Conservation (phyloP, 2,113 vertebrate genomes). For the Rana temporaria region DNA sequence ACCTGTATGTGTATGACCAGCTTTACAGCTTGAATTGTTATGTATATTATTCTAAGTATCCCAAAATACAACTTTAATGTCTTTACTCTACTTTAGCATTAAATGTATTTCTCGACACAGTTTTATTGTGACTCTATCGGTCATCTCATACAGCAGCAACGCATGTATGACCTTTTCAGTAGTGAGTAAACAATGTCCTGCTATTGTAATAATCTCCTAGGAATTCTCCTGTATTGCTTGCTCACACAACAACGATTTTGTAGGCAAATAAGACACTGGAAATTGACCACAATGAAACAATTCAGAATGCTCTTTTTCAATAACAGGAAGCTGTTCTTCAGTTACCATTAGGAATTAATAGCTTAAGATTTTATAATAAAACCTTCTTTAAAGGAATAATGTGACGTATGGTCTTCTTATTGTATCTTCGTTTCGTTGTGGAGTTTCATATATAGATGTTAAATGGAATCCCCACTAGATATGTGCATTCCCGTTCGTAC, state of each 20-base stretch:
- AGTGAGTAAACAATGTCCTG: constrained; percentile 43
- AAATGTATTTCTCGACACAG: background rate
- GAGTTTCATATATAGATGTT: background rate
- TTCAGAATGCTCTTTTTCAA: background rate
- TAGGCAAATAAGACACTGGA: constrained; percentile 24
- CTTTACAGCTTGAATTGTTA: no score
- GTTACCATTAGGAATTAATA: constrained; percentile 30
- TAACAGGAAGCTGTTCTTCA: background rate
- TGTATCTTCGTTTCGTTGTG: background rate
- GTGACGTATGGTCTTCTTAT: background rate
- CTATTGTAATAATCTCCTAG: constrained; percentile 23
- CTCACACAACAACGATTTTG: constrained; percentile 35
- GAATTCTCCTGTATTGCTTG: constrained; percentile 23
- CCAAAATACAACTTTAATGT: background rate
- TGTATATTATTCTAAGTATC: no score
- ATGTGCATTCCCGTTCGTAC: no score
- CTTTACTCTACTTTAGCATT: background rate
- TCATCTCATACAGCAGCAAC: constrained; percentile 24
- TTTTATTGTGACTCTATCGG: constrained; percentile 34
- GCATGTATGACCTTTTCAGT: constrained; percentile 43
- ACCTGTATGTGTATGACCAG: no score
- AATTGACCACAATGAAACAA: constrained; percentile 45
- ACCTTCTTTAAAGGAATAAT: constrained; percentile 10
- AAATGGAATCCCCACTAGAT: background rate
- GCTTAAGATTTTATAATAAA: constrained; percentile 13